These are phyloP conservation scores for Mizuhopecten yessoensis DNA, from an alignment of 1,140 invertebrate species.

Conservation along the genomic window DNA sequence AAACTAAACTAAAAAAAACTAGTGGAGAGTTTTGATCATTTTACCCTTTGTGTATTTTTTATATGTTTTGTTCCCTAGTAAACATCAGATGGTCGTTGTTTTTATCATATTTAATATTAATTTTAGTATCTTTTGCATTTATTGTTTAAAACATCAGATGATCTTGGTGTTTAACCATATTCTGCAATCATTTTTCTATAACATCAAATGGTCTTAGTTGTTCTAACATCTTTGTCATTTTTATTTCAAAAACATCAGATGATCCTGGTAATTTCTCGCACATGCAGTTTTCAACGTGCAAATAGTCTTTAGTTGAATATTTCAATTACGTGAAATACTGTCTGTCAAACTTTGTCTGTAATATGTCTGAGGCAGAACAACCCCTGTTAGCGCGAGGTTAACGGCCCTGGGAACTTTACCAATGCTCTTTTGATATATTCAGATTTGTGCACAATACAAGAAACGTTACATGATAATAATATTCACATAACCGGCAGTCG, in stretches of 20 bases:
- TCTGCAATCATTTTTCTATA: no score
- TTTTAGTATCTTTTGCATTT: neutral
- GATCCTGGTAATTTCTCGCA: no score
- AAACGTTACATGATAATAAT: conserved; percentile 15
- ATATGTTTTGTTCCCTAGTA: no score
- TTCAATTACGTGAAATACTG: neutral
- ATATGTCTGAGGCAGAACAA: neutral
- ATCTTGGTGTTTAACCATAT: no score
- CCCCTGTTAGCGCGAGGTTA: neutral
- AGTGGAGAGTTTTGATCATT: no score
- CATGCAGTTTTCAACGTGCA: neutral
- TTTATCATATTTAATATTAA: no score
- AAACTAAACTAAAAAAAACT: no score
- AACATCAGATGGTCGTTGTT: no score
- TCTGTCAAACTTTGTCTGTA: neutral
- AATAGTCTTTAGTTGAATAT: neutral
- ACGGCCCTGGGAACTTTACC: neutral
- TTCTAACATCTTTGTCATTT: no score
- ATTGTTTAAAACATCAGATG: neutral
- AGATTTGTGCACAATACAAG: neutral
- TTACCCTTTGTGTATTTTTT: no score
- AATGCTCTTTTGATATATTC: neutral
- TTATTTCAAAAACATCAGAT: no score
- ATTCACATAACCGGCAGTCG: neutral
- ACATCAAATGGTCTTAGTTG: no score